phyloP scores from a whole-genome alignment of 2,113 vertebrate species.

The Pteronura brasiliensis region DNA sequence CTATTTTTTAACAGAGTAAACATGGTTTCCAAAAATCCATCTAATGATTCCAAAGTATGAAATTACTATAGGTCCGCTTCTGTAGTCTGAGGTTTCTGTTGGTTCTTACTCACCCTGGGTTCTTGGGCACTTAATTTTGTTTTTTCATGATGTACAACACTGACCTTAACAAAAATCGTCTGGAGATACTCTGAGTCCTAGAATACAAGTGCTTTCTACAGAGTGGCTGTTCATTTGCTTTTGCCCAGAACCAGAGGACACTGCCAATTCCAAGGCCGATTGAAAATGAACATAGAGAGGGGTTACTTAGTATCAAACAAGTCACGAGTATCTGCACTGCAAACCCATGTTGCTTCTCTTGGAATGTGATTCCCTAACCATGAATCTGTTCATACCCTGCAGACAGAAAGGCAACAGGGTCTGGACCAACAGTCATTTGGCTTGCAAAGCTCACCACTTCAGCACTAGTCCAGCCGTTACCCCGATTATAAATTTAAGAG shows the following conservation, averaged over 20 bases:
- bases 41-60: not conserved
- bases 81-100: not conserved
- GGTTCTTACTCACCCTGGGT: not conserved
- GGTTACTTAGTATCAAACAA: not conserved
- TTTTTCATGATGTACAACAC: not conserved
- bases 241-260: not conserved
- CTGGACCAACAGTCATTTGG: not conserved
- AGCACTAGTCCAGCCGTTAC: not conserved
- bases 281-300: not conserved
- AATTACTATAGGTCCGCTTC: not conserved
- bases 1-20: not conserved
- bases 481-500: not conserved
- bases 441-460: not conserved
- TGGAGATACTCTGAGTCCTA: not conserved
- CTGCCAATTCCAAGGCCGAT: not conserved
- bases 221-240: not conserved
- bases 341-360: not conserved
- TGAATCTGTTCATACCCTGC: not conserved
- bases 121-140: not conserved
- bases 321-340: not conserved
- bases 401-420: not conserved
- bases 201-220: not conserved
- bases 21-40: not conserved
- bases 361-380: not conserved
- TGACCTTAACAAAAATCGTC: not conserved